These are phyloP conservation scores for Aulostomus chinensis DNA, from an alignment of 2,797 vertebrate genomes.

Conservation along the genomic window DNA sequence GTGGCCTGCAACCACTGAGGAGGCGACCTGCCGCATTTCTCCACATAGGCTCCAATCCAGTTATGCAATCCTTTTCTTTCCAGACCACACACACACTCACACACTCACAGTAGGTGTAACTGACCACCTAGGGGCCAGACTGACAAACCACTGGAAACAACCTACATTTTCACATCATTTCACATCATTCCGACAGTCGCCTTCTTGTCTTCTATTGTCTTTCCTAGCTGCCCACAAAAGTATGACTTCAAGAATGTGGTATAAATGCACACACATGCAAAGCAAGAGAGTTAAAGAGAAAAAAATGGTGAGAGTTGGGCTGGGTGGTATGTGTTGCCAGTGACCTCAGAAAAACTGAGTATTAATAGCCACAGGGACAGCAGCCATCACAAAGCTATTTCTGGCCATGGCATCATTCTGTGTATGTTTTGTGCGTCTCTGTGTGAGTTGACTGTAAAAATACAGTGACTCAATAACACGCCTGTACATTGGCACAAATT, in stretches of 20 bases:
- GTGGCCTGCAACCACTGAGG: conserved; percentile 17
- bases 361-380: conserved; percentile 66
- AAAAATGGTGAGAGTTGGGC: conserved; percentile 10
- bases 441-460: conserved; percentile 28
- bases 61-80: conserved; percentile 41
- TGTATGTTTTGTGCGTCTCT: conserved; percentile 11
- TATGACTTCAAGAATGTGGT: conserved; percentile 27
- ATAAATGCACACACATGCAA: conserved; percentile 11
- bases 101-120: conserved; percentile 17
- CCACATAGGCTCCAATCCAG: conserved; percentile 32
- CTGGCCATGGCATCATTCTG: conserved; percentile 57
- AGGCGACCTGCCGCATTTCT: conserved; percentile 34
- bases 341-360: conserved; percentile 64
- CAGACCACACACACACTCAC: conserved; percentile 30
- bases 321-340: conserved; percentile 36
- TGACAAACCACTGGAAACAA: conserved; percentile 22
- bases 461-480: conserved; percentile 34
- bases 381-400: conserved; percentile 61
- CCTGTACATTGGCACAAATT: conserved; percentile 26
- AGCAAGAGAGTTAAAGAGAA: conserved; percentile 4
- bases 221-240: background rate
- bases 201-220: conserved; percentile 2
- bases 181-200: conserved; percentile 4
- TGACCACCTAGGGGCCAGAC: conserved; percentile 21
- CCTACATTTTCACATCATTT: conserved; percentile 3